phyloP scores from a whole-genome alignment of 35 echinoderm and acorn worm genomes.

The Antedon bifida region DNA sequence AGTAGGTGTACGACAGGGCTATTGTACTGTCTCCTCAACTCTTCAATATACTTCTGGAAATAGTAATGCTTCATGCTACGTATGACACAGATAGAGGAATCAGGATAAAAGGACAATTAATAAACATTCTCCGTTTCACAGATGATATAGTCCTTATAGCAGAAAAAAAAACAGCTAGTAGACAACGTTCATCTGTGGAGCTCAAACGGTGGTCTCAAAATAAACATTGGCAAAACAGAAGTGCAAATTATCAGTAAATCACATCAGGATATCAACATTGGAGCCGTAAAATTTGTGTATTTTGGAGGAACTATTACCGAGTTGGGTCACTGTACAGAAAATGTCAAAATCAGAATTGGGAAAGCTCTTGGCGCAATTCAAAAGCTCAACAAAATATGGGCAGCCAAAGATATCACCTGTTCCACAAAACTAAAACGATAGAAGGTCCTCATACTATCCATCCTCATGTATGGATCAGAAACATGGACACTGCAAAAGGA shows the following conservation, averaged over 20 bases:
- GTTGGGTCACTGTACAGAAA: too few species aligned
- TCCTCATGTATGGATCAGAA: background rate
- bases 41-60: conserved; percentile 9
- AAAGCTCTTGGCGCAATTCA: too few species aligned
- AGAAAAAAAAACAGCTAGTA: too few species aligned
- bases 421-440: background rate
- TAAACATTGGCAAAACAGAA: background rate
- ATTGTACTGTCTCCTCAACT: conserved; percentile 5
- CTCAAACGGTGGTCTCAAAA: background rate
- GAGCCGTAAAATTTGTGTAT: background rate
- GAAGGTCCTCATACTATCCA: background rate
- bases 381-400: too few species aligned
- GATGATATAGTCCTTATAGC: conserved; percentile 9
- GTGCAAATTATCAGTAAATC: background rate
- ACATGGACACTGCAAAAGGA: background rate
- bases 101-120: background rate
- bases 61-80: background rate
- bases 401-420: too few species aligned
- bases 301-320: too few species aligned
- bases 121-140: conserved; percentile 24
- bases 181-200: background rate
- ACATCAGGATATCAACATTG: too few species aligned
- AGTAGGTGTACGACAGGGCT: conserved; percentile 5
- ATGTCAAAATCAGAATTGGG: too few species aligned
- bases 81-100: background rate